Evolutionary conservation across 2,797 vertebrate species (phyloP), one percentile per base, ranked within the genome.

Genomic region (Strix occidentalis): DNA sequence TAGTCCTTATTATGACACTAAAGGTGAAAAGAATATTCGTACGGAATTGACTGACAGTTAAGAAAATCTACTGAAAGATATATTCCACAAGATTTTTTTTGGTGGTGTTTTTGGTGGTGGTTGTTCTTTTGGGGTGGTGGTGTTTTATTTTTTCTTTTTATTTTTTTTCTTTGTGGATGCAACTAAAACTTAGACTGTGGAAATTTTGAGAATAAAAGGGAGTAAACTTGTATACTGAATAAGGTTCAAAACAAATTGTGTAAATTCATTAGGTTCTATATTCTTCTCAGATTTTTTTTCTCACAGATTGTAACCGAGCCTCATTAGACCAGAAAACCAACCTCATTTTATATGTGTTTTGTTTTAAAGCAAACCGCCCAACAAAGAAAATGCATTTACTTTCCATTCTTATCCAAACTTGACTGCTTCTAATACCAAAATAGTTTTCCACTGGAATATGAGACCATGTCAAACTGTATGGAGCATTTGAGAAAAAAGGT

Each of bases 81-180:
- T 23, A 46, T 51, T 50, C 5, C 21, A 76, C 9, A 39, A 9
- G 7, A 8, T 7, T 24, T 41, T 33, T 79, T 51, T 46, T 70
- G 8, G 11, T 13, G 8, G 14, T 4, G 1, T 13, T 77, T 76
- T 68, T 64, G 12, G 6, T 66, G 9, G 4, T 50, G 6, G 3
- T 69, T 37, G 17, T 17, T 6, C 16, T 11, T 10, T 51, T 28
- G 37, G 37, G 31, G 14, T 24, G 4, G 19, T 43, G 45, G 39
- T 39, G 15, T 9, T n/a, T 2, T n/a, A 7, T 11, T 9, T 15
- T 8, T 35, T 25, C 10, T 50, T 6, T 17, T 1, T 17, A 6
- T 13, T 26, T 21, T 43, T 14, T 26, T 10, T 1, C 2, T 25
- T 64, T 58, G 3, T 83, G 68, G 0, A 10, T 68, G 20, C 0